Percentiles rank a stretch among this genome's conserved stretches.
Conservation (phyloP, 2,113 vertebrate genomes). For the Ondatra zibethicus region DNA sequence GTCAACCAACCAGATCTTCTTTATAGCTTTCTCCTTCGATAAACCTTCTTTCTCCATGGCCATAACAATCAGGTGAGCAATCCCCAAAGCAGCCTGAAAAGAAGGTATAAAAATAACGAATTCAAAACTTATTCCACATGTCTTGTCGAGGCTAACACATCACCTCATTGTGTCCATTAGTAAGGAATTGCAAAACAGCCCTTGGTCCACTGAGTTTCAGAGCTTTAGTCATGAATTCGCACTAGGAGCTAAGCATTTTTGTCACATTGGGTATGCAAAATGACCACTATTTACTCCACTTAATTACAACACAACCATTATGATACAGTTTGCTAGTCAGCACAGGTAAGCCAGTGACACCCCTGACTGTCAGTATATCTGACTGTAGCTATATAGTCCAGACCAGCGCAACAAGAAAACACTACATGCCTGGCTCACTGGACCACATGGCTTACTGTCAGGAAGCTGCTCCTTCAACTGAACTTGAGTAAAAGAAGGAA, state of each 20-base stretch:
- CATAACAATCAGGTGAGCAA: slow-evolving; percentile 95
- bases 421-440: not conserved
- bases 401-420: slow-evolving; percentile 40
- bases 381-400: slow-evolving; percentile 19
- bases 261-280: slow-evolving; percentile 35
- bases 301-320: slow-evolving; percentile 30
- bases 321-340: not conserved
- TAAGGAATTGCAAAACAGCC: not conserved
- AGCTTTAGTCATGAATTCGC: not conserved
- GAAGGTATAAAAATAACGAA: slow-evolving; percentile 10
- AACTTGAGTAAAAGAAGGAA: slow-evolving; percentile 17
- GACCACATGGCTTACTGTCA: slow-evolving; percentile 15
- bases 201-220: not conserved
- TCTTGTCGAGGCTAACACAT: not conserved
- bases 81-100: slow-evolving; percentile 96
- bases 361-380: not conserved
- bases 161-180: not conserved
- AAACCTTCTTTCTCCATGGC: slow-evolving; percentile 97
- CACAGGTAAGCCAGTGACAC: slow-evolving; percentile 17
- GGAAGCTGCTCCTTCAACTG: slow-evolving; percentile 19
- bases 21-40: slow-evolving; percentile 86
- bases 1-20: slow-evolving; percentile 99
- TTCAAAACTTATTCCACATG: not conserved
- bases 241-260: slow-evolving; percentile 24
- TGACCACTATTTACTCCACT: not conserved